A percentile compares a stretch with the other conserved stretches of the same genome.
phyloP scores from a whole-genome alignment of 2,797 vertebrate genomes.

The Phoeniculus purpureus region DNA sequence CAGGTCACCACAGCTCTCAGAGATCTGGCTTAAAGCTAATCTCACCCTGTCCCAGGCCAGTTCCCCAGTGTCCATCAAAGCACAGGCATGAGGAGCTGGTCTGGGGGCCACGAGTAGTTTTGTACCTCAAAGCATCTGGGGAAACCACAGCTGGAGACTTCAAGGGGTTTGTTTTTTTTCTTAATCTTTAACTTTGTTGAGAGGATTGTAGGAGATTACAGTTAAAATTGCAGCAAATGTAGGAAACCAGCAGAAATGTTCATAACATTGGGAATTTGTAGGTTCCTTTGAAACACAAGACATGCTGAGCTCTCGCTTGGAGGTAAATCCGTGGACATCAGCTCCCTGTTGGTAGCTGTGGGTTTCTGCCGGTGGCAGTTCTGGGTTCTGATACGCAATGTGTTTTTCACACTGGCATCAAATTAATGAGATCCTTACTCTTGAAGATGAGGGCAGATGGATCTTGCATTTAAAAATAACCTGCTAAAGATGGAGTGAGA shows the following conservation, averaged over 20 bases:
- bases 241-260: slow-evolving; percentile 6
- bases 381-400: background rate
- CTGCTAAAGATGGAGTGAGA: slow-evolving; percentile 31
- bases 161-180: background rate
- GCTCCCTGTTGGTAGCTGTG: background rate
- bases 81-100: background rate
- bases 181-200: background rate
- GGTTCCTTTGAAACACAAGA: background rate
- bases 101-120: background rate
- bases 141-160: background rate
- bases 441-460: slow-evolving; percentile 28
- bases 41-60: background rate
- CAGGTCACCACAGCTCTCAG: background rate
- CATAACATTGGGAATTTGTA: background rate
- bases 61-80: background rate
- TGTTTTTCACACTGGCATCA: slow-evolving; percentile 7
- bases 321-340: background rate
- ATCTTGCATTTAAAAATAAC: slow-evolving; percentile 50
- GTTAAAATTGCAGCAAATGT: slow-evolving; percentile 8
- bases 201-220: background rate
- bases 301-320: background rate
- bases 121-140: background rate
- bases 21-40: background rate
- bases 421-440: background rate
- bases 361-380: background rate